Conservation (phyloP, 2,888 invertebrate species). For the Chloroclystis v-ata region DNA sequence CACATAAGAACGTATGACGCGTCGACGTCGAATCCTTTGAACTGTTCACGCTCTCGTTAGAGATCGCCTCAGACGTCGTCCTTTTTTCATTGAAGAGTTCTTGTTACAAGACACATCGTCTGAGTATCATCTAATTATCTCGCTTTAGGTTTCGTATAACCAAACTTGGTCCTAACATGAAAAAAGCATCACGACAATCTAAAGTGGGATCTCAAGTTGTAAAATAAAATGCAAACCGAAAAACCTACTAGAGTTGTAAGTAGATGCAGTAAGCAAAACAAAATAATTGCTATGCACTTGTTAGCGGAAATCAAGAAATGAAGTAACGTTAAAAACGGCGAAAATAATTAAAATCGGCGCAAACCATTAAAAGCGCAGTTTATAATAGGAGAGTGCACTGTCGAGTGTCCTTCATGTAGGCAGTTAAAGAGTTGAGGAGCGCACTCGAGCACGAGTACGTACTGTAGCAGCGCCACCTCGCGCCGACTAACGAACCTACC, state of each 20-base stretch:
- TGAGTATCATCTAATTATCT: constrained; percentile 42
- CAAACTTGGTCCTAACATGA: constrained; percentile 5
- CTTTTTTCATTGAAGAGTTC: constrained; percentile 35
- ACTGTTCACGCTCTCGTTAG: constrained; percentile 42
- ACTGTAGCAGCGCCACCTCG: constrained; percentile 70
- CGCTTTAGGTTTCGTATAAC: constrained; percentile 28
- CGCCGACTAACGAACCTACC: constrained; percentile 70
- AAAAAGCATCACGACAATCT: neutral
- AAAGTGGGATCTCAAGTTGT: neutral
- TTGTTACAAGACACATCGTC: constrained; percentile 32
- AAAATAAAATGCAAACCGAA: neutral
- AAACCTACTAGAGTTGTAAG: neutral
- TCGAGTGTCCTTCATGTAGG: constrained; percentile 76
- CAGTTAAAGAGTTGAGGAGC: constrained; percentile 77
- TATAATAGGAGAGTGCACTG: constrained; percentile 74
- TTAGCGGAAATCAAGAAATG: constrained; percentile 29
- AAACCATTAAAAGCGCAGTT: constrained; percentile 77
- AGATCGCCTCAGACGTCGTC: constrained; percentile 35
- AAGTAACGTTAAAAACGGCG: constrained; percentile 52
- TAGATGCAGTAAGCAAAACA: constrained; percentile 9
- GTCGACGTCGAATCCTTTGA: constrained; percentile 34
- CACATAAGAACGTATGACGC: constrained; percentile 18
- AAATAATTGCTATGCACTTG: constrained; percentile 20
- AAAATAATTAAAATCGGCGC: constrained; percentile 73
- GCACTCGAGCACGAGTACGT: constrained; percentile 69